Percentiles rank a stretch among this genome's conserved stretches.
Conservation (phyloP, 2,797 vertebrate genomes). For the Synaphobranchus kaupii region DNA sequence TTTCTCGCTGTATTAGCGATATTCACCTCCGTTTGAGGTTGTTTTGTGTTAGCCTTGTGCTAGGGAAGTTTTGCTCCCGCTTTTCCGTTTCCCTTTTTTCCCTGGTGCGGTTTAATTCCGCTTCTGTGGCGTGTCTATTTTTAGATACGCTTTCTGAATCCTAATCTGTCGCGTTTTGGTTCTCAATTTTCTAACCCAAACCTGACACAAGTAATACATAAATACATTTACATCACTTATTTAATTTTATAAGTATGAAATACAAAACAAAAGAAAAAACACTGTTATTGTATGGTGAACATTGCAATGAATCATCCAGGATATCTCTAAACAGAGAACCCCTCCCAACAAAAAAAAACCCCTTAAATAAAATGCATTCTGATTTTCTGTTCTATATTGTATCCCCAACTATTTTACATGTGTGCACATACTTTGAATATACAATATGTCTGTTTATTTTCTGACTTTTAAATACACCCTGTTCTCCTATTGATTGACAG, state of each 20-base stretch:
- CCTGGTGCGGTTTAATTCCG: too few relatives aligned
- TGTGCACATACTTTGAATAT: background rate
- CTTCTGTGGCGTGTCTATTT: too few relatives aligned
- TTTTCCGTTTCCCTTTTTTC: too few relatives aligned
- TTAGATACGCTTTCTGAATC: too few relatives aligned
- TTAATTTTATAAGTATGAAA: background rate
- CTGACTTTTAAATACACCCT: background rate
- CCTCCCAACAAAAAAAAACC: background rate
- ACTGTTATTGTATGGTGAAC: background rate
- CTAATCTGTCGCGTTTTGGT: too few relatives aligned
- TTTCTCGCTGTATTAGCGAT: too few relatives aligned
- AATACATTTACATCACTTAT: conserved; percentile 11
- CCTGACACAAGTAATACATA: conserved; percentile 16
- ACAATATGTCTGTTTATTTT: background rate
- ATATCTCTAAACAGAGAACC: background rate
- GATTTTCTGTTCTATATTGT: background rate
- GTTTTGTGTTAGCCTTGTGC: too few relatives aligned
- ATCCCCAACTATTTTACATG: background rate
- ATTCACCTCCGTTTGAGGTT: too few relatives aligned
- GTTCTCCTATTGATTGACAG: background rate
- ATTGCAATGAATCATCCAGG: background rate
- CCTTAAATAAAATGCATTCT: background rate
- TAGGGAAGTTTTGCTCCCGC: too few relatives aligned
- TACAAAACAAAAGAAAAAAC: background rate
- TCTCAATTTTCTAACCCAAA: too few relatives aligned